Conservation (phyloP, 1,140 invertebrate species). For the Babylonia areolata region DNA sequence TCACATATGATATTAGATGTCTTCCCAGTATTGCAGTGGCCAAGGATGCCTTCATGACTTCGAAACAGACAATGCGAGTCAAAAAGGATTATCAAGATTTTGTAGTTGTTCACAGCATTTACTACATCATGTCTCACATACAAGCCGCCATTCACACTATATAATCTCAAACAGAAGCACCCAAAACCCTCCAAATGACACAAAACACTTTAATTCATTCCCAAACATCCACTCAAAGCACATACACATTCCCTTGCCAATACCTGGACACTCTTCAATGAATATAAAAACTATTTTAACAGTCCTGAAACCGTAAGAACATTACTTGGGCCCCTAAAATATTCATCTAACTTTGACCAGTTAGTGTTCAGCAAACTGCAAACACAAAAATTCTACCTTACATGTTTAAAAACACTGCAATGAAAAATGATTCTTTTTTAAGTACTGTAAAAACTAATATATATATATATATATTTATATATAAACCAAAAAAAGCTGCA, state of each 20-base stretch:
- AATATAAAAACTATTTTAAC: background rate
- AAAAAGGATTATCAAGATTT: too few relatives aligned
- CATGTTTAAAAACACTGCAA: background rate
- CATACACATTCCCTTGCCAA: background rate
- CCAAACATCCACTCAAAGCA: slow-evolving; percentile 3
- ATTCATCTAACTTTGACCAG: background rate
- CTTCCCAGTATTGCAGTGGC: too few relatives aligned
- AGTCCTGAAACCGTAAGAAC: background rate
- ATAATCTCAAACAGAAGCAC: too few relatives aligned
- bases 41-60: too few relatives aligned
- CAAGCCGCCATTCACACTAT: too few relatives aligned
- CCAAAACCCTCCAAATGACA: background rate
- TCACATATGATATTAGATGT: too few relatives aligned
- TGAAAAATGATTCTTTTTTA: background rate
- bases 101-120: too few relatives aligned
- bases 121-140: too few relatives aligned
- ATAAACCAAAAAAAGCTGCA: background rate
- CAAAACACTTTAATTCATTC: background rate
- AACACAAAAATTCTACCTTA: background rate
- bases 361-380: background rate
- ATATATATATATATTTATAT: background rate
- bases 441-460: background rate
- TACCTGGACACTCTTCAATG: background rate
- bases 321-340: background rate
- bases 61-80: too few relatives aligned